These are phyloP conservation scores for Chrysotoxum bicinctum DNA, from an alignment of 2,888 invertebrate species.

Conservation along the genomic window DNA sequence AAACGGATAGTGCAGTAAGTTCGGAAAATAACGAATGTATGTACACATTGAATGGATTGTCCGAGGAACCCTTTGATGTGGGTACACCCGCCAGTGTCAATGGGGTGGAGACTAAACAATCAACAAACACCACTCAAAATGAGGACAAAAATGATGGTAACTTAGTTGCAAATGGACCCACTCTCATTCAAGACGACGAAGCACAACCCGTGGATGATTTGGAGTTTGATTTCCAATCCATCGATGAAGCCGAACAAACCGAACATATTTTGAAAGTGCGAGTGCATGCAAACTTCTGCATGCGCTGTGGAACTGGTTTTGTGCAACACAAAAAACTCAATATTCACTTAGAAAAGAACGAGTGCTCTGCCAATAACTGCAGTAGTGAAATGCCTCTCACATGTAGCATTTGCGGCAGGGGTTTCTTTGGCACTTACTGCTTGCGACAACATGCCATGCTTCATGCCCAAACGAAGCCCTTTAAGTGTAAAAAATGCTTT, in stretches of 20 bases:
- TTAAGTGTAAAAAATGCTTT: constrained; percentile 14
- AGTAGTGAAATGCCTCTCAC: constrained; percentile 2
- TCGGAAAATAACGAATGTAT: not conserved
- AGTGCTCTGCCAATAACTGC: not conserved
- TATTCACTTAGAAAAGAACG: not conserved
- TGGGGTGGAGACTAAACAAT: not conserved
- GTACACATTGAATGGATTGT: not conserved
- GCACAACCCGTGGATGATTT: not conserved
- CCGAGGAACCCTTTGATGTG: not conserved
- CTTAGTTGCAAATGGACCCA: not conserved
- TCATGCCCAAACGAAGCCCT: constrained; percentile 17
- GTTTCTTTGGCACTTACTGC: not conserved
- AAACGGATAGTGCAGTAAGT: not conserved
- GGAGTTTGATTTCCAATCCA: constrained; percentile 10
- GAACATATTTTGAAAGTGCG: constrained; percentile 12
- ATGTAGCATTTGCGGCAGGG: constrained; percentile 16
- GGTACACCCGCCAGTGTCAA: too few relatives aligned
- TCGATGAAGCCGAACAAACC: constrained; percentile 14
- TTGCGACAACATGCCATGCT: constrained; percentile 1
- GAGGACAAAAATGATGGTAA: too few relatives aligned
- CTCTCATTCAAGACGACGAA: not conserved
- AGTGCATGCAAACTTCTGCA: constrained; percentile 18
- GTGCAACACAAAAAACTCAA: constrained; percentile 13
- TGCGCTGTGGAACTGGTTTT: constrained; percentile 26
- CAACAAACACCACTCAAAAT: not conserved